A percentile compares a stretch with the other conserved stretches of the same genome.
phyloP scores from a whole-genome alignment of 2,797 vertebrate species.

The Pangasius mekongensis region DNA sequence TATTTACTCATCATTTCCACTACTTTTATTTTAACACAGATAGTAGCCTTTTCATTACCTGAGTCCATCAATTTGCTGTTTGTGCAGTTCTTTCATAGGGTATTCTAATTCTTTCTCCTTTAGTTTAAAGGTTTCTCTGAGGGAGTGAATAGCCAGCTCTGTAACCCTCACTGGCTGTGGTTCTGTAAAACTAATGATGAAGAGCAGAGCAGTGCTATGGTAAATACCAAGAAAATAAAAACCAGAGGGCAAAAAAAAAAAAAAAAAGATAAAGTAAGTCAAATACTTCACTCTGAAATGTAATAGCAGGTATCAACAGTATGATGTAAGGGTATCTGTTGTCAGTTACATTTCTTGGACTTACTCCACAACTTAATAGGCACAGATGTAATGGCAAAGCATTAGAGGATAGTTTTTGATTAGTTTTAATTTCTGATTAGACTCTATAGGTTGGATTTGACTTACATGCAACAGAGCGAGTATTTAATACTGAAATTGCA shows the following conservation, averaged over 20 bases:
- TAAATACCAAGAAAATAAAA: background rate
- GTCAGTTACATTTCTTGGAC: background rate
- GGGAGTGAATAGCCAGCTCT: constrained; percentile 66
- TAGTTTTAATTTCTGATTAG: background rate
- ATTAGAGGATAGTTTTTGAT: background rate
- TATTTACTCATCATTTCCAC: background rate
- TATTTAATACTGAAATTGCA: background rate
- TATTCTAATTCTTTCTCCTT: constrained; percentile 74
- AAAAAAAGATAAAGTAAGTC: background rate
- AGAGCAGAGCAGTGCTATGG: background rate
- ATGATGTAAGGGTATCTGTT: background rate
- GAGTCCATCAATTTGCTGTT: constrained; percentile 72
- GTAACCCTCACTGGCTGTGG: constrained; percentile 65
- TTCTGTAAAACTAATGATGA: constrained; percentile 62
- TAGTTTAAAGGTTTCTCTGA: constrained; percentile 69
- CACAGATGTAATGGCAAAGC: background rate
- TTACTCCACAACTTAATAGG: background rate
- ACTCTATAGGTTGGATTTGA: background rate
- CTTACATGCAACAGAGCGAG: background rate
- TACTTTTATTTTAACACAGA: background rate
- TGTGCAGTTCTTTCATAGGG: constrained; percentile 67
- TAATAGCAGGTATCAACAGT: background rate
- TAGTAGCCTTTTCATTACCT: constrained; percentile 58
- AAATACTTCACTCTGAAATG: background rate
- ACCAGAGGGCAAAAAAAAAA: background rate